Conservation (phyloP, 2,888 invertebrate species). For the Eupithecia subumbrata region DNA sequence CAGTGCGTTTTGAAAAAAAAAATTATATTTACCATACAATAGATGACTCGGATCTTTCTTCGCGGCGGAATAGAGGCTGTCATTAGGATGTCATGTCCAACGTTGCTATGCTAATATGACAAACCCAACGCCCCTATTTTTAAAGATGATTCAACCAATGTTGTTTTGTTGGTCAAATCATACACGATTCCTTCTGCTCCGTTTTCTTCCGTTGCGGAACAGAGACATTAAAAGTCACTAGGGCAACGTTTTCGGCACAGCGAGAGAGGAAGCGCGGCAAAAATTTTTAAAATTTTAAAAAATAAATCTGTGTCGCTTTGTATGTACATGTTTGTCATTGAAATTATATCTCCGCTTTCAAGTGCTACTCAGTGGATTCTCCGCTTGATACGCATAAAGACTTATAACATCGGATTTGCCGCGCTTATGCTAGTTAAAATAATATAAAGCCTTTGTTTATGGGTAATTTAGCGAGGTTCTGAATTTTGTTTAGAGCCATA, state of each 20-base stretch:
- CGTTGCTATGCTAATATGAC: not conserved
- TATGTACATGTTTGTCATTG: too few relatives aligned
- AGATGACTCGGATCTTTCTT: not conserved
- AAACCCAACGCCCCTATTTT: too few relatives aligned
- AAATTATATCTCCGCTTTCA: not conserved
- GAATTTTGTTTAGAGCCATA: slow-evolving; percentile 34
- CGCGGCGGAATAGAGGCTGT: not conserved
- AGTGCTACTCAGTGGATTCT: not conserved
- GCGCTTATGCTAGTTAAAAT: slow-evolving; percentile 37
- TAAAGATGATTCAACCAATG: not conserved
- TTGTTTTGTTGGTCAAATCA: too few relatives aligned
- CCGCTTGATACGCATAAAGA: slow-evolving; percentile 5
- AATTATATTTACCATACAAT: too few relatives aligned
- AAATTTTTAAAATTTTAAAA: too few relatives aligned
- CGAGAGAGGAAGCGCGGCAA: too few relatives aligned
- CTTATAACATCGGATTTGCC: slow-evolving; percentile 25
- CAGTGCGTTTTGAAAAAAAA: too few relatives aligned
- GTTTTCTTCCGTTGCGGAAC: too few relatives aligned
- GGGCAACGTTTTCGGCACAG: not conserved
- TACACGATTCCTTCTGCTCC: too few relatives aligned
- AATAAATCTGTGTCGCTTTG: not conserved
- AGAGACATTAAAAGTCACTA: too few relatives aligned
- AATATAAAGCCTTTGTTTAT: slow-evolving; percentile 36
- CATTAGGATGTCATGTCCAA: not conserved
- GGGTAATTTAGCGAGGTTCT: slow-evolving; percentile 37